phyloP scores from a whole-genome alignment of 2,888 invertebrate genomes.

The Xiphydria camelus region DNA sequence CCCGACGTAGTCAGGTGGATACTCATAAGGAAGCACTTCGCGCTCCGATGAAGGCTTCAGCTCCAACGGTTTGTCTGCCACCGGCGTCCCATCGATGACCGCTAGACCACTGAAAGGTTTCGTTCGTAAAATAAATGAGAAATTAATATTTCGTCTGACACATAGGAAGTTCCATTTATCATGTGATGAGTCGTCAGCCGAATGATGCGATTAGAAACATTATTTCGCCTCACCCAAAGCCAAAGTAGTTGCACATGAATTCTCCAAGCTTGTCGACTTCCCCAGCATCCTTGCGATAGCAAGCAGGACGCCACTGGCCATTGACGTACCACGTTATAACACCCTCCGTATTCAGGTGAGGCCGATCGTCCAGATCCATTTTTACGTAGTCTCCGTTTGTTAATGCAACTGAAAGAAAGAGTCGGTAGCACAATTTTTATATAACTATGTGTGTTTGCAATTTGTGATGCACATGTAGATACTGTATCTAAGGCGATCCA shows the following conservation, averaged over 20 bases:
- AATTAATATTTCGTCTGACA: no score
- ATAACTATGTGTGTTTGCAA: not conserved
- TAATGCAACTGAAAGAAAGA: conserved; percentile 65
- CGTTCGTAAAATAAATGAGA: not conserved
- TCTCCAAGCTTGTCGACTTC: no score
- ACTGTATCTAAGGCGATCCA: not conserved
- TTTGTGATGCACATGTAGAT: no score
- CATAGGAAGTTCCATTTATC: no score
- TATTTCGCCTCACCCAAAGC: conserved; percentile 63
- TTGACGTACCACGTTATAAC: conserved; percentile 66
- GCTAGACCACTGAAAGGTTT: not conserved
- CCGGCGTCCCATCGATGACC: not conserved
- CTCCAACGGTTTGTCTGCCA: conserved; percentile 17
- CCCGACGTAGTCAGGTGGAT: conserved; percentile 12
- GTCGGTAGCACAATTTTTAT: conserved; percentile 2
- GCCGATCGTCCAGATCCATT: conserved; percentile 66
- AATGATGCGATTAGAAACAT: no score
- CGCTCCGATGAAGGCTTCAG: conserved; percentile 12
- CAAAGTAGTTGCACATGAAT: conserved; percentile 69
- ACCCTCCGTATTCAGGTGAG: conserved; percentile 65
- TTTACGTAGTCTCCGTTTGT: conserved; percentile 67
- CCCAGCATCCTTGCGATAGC: conserved; percentile 58
- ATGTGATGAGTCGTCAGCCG: no score
- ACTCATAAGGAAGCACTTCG: conserved; percentile 13
- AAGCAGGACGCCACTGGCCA: conserved; percentile 70